Conservation (phyloP, 1,140 invertebrate genomes). For the Yoshiicerus persimilis region DNA sequence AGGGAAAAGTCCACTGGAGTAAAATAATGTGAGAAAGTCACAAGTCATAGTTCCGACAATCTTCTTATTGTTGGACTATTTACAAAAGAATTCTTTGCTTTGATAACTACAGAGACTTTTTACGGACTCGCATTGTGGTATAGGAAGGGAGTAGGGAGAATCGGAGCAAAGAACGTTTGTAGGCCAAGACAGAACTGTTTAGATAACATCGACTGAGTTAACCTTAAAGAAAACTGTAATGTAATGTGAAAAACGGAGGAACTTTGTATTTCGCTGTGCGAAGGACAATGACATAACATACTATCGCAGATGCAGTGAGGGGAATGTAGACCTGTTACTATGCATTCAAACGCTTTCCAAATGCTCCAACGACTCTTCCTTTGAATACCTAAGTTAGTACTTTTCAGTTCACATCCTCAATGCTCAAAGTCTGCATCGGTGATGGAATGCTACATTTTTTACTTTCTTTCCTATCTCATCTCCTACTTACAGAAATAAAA, state of each 20-base stretch:
- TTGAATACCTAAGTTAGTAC: background rate
- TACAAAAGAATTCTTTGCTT: background rate
- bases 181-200: background rate
- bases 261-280: background rate
- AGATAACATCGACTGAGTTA: background rate
- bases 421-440: background rate
- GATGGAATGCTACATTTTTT: background rate
- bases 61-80: background rate
- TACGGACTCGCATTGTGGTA: background rate
- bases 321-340: background rate
- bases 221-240: too few species aligned
- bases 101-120: background rate
- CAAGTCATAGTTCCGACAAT: background rate
- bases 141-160: background rate
- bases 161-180: background rate
- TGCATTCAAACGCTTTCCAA: background rate
- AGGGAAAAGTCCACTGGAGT: background rate
- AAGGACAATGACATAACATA: background rate
- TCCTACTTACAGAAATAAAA: background rate
- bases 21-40: background rate
- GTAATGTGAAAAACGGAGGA: background rate
- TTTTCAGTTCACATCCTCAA: conserved; percentile 1
- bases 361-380: background rate
- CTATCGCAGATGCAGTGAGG: background rate
- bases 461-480: conserved; percentile 1